These are phyloP conservation scores for Sebastes matsubarae DNA, from an alignment of 2,797 vertebrate species.

Conservation along the genomic window DNA sequence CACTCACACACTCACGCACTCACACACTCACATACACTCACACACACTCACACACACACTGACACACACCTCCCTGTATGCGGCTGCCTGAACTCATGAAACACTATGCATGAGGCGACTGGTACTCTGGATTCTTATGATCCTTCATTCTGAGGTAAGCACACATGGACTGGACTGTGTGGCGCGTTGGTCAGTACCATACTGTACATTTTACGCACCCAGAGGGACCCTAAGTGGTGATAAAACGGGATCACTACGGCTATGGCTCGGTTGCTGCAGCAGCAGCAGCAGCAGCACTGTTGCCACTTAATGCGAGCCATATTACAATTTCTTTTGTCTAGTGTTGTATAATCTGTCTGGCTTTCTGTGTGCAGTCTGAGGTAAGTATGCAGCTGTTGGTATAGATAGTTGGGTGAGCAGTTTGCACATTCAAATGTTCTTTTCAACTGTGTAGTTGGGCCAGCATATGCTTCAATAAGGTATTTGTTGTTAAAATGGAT, in stretches of 20 bases:
- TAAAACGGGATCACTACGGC: slow-evolving; percentile 40
- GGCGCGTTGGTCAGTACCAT: slow-evolving; percentile 3
- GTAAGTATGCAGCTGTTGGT: not conserved
- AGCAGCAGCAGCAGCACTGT: slow-evolving; percentile 35
- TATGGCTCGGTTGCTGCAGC: slow-evolving; percentile 23
- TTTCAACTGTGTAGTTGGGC: not conserved
- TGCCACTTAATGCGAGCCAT: slow-evolving; percentile 45
- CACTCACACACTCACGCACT: slow-evolving; percentile 18
- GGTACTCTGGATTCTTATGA: slow-evolving; percentile 55
- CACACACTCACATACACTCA: not conserved
- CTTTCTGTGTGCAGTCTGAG: slow-evolving; percentile 12
- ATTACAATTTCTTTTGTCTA: slow-evolving; percentile 34
- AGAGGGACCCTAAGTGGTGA: slow-evolving; percentile 40
- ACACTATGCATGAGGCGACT: slow-evolving; percentile 57
- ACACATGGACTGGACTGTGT: slow-evolving; percentile 35
- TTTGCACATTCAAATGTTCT: not conserved
- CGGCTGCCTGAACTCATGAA: slow-evolving; percentile 48
- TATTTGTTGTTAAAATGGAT: not conserved
- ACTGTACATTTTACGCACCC: slow-evolving; percentile 13
- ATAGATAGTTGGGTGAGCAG: not conserved
- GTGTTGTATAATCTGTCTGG: slow-evolving; percentile 41
- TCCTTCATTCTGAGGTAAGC: slow-evolving; percentile 75
- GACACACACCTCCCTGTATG: slow-evolving; percentile 18
- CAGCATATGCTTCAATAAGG: not conserved
- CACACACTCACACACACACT: not conserved